A percentile compares a stretch with the other conserved stretches of the same genome.
Evolutionary conservation across 2,113 vertebrate genomes (phyloP).

Genomic region (Procapra przewalskii): DNA sequence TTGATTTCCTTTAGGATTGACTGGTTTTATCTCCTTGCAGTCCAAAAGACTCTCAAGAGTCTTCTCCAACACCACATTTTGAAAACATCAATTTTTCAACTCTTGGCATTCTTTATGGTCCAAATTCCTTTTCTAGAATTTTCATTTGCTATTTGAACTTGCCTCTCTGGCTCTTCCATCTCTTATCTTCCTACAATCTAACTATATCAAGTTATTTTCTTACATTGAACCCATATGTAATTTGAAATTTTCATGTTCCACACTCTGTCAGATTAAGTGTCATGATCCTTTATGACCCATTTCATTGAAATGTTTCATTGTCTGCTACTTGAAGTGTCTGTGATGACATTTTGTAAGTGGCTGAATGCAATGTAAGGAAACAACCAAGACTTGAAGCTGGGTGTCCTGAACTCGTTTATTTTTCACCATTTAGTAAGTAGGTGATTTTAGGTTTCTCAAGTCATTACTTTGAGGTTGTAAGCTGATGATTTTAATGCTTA

Average conservation of each 20-base stretch:
- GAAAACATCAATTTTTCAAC: background rate
- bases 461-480: background rate
- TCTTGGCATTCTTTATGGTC: background rate
- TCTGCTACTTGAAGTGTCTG: background rate
- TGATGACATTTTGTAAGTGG: background rate
- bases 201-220: background rate
- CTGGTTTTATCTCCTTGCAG: background rate
- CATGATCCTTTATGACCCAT: background rate
- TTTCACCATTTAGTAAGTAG: background rate
- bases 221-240: background rate
- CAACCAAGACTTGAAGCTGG: background rate
- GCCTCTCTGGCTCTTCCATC: background rate
- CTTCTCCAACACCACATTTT: background rate
- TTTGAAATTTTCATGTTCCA: background rate
- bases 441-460: background rate
- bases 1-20: background rate
- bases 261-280: background rate
- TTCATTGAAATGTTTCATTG: background rate
- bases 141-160: background rate
- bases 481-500: background rate
- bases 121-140: background rate
- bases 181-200: background rate
- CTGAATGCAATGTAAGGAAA: background rate
- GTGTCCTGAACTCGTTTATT: background rate
- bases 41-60: background rate